phyloP scores from a whole-genome alignment of 2,113 vertebrate genomes.

The Blennius ocellaris region DNA sequence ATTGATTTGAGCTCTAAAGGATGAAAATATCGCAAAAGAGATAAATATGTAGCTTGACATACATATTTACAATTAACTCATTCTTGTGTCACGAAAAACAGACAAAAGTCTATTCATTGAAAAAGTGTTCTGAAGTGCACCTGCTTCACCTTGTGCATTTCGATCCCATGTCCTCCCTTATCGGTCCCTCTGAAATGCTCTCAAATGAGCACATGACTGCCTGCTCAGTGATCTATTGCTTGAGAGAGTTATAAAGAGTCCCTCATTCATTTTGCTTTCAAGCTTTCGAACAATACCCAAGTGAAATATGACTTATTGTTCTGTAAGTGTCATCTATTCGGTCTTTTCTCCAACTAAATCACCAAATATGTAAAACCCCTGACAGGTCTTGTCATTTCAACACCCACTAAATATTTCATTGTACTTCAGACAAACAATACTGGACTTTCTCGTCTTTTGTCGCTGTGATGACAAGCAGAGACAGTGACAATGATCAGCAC shows the following conservation, averaged over 20 bases:
- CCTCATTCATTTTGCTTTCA: slow-evolving; percentile 79
- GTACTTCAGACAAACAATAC: slow-evolving; percentile 45
- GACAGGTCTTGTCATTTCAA: slow-evolving; percentile 47
- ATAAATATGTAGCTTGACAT: too few species aligned
- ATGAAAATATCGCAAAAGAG: too few species aligned
- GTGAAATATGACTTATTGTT: slow-evolving; percentile 75
- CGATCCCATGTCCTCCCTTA: slow-evolving; percentile 48
- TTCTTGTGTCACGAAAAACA: too few species aligned
- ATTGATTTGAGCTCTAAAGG: too few species aligned
- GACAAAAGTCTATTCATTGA: too few species aligned
- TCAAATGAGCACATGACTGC: slow-evolving; percentile 63
- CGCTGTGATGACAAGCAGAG: slow-evolving; percentile 49
- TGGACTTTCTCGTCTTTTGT: slow-evolving; percentile 48
- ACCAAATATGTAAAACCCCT: slow-evolving; percentile 81
- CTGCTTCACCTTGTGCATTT: not conserved
- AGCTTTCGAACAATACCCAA: slow-evolving; percentile 59
- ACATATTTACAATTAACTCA: too few species aligned
- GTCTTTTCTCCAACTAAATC: slow-evolving; percentile 49
- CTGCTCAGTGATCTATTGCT: slow-evolving; percentile 75
- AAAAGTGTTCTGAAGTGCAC: too few species aligned
- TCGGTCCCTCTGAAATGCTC: slow-evolving; percentile 69
- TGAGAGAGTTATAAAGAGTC: slow-evolving; percentile 54
- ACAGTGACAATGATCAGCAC: slow-evolving; percentile 36
- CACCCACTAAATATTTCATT: slow-evolving; percentile 67
- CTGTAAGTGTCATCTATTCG: slow-evolving; percentile 54